Base-by-base conservation (phyloP, 2,888 invertebrate genomes). In the Therioaphis trifolii region DNA sequence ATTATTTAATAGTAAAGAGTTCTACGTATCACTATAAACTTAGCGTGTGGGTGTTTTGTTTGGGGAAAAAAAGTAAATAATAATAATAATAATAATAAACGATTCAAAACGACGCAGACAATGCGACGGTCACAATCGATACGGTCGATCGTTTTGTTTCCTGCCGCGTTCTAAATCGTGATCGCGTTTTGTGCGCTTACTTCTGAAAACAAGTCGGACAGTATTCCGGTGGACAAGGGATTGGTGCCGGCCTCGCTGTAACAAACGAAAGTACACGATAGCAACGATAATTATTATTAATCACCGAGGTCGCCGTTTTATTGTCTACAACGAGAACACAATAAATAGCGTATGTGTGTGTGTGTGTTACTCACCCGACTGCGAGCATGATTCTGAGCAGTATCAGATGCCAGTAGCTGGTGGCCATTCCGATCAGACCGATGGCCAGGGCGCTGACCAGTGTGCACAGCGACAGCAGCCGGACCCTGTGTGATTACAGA, bases 341-440 rank as follows among this genome's bases (percentile, higher is more conserved):
- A n/a, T n/a, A n/a, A n/a, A n/a, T n/a, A n/a, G n/a, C n/a, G n/a
- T n/a, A n/a, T n/a, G n/a, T n/a, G n/a, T n/a, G n/a, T n/a, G n/a
- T n/a, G 11, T 11, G 43, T 49, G 77, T 21, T 75, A 77, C 89
- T 89, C 89, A 93, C 93, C 94, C 96, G 5, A 95, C 94, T 0
- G 96, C 96, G 90, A 96, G 92, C 18, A 95, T 89, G 94, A 96
- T 96, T 43, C 96, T 91, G 1, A 97, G 90, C 5, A 97, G 84
- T 0, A 96, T 94, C 78, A 97, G 90, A 87, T 97, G 97, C 97
- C 97, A 97, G 89, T 96, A 97, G 86, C 94, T 92, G 35, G 91
- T 92, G 0, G 96, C 95, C 2, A 93, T 90, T 12, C 97, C 96
- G 89, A 95, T 96, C n/a, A 96, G 88, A 27, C 95, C 90, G 46